Evolutionary conservation across 53 echinoderm and acorn worm species (phyloP), one percentile per base, ranked within the genome.

Genomic region (Stichopus horrens): DNA sequence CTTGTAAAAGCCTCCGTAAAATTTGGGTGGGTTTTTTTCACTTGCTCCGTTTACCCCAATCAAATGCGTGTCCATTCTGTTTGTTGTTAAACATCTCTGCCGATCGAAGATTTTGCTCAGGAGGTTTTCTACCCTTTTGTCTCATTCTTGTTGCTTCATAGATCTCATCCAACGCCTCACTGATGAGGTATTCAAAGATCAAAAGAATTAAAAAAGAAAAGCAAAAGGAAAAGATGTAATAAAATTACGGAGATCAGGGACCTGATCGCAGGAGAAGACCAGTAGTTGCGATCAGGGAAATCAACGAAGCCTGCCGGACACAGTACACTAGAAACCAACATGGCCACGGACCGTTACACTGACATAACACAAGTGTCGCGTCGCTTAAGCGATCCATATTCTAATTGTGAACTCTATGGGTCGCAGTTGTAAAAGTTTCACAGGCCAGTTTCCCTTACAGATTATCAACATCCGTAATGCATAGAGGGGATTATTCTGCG

Each of bases 401-500:
- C 55, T 55, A 19, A 79, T 79, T 79, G 56, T 54, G 8, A 20
- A 52, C 54, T 79, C 52, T 54, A 55, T n/a, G 18, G 18, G 79
- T 51, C 55, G 79, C 19, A 52, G 52, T 18, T 23, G 79, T 79
- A 53, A 63, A 63, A 63, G 54, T 79, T 79, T 79, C n/a, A 55
- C 53, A 79, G 52, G 55, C 52, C 53, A 79, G 79, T 55, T 79
- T 79, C 79, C 79, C 79, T 79, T 54, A 79, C 79, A 79, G 79
- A 79, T 79, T 79, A 79, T 53, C 79, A 53, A 79, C 79, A 79
- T 79, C 79, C 79, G 79, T 55, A 79, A 55, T 55, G 16, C 63
- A 19, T 79, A 55, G 79, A 79, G 16, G 55, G 79, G 79, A 79
- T 79, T 79, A 79, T 53, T 51, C 52, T 19, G 79, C 9, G n/a